A percentile compares a stretch with the other conserved stretches of the same genome.
phyloP scores from a whole-genome alignment of 2,797 vertebrate genomes.

The Neoniphon sammara region DNA sequence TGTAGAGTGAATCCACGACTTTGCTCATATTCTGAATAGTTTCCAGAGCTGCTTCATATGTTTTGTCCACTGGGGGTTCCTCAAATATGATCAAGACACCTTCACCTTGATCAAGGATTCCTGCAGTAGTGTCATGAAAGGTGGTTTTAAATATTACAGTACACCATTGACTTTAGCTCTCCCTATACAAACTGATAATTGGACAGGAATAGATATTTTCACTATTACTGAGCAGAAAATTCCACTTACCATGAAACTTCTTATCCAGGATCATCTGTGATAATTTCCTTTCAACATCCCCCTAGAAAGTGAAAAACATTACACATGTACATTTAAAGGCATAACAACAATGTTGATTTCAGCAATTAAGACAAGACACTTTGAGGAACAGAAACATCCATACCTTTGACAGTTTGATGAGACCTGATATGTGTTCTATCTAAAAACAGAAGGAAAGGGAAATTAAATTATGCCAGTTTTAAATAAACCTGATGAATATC shows the following conservation, averaged over 20 bases:
- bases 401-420: constrained; percentile 99
- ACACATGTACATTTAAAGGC: neutral
- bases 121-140: constrained; percentile 69
- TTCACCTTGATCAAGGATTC: constrained; percentile 99
- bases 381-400: constrained; percentile 29
- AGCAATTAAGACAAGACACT: neutral
- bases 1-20: constrained; percentile 99
- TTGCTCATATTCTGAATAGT: constrained; percentile 99
- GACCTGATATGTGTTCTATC: constrained; percentile 97
- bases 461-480: neutral
- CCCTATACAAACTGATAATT: neutral
- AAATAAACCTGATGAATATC: neutral
- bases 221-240: neutral
- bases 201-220: neutral
- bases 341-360: neutral
- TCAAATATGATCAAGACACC: constrained; percentile 99
- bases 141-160: neutral
- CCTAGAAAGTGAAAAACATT: constrained; percentile 77
- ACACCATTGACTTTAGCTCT: neutral
- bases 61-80: constrained; percentile 99
- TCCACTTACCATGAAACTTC: constrained; percentile 95
- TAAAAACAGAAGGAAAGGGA: constrained; percentile 62
- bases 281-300: constrained; percentile 96
- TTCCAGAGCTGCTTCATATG: constrained; percentile 97
- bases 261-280: constrained; percentile 99